Conservation (phyloP, 2,113 vertebrate species). For the Ammodytes dubius region DNA sequence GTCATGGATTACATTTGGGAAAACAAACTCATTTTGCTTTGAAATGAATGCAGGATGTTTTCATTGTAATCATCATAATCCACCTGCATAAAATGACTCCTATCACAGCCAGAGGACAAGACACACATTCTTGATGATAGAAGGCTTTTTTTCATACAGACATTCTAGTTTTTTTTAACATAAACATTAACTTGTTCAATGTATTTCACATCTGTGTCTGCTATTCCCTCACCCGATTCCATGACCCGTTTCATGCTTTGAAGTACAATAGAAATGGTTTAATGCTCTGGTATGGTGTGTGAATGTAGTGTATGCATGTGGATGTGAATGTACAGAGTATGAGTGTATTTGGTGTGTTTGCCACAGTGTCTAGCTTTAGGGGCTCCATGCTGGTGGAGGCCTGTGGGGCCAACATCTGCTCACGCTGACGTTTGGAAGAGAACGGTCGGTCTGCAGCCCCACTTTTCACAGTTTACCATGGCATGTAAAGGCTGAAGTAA, state of each 20-base stretch:
- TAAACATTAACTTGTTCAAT: neutral
- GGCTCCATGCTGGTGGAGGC: constrained; percentile 61
- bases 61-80: constrained; percentile 16
- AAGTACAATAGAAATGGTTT: constrained; percentile 4
- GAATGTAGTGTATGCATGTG: neutral
- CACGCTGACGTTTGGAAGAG: constrained; percentile 46
- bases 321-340: constrained; percentile 13
- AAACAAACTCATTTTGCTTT: constrained; percentile 16
- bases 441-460: constrained; percentile 12
- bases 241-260: constrained; percentile 19
- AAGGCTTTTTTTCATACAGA: neutral
- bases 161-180: too few relatives aligned
- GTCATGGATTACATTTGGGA: constrained; percentile 1
- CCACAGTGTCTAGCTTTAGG: constrained; percentile 41
- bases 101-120: neutral
- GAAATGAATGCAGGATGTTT: constrained; percentile 4
- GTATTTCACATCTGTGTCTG: constrained; percentile 6
- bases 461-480: constrained; percentile 6
- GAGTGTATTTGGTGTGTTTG: constrained; percentile 20
- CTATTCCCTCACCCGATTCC: neutral
- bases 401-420: constrained; percentile 79
- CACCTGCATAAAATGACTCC: neutral
- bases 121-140: neutral
- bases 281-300: neutral
- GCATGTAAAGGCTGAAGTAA: constrained; percentile 29